A percentile compares a stretch with the other conserved stretches of the same genome.
Conservation (phyloP, 2,888 invertebrate genomes). For the Cheilosia vulpina region DNA sequence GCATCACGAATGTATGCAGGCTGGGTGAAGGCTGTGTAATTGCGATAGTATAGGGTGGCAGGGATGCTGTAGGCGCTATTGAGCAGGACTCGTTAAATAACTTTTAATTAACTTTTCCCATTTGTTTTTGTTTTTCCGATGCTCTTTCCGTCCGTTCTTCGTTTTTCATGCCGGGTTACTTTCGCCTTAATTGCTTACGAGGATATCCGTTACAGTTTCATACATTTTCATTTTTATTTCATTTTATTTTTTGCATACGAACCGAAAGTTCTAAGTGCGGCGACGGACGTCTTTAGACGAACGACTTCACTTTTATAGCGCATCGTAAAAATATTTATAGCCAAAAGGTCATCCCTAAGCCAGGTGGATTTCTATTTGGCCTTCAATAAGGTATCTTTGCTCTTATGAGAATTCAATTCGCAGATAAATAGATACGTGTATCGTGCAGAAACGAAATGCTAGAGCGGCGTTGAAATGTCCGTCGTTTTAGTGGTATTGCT, state of each 20-base stretch:
- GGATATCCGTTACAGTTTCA: conserved; percentile 3
- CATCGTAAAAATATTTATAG: conserved; percentile 66
- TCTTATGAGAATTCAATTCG: conserved; percentile 56
- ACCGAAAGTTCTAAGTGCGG: conserved; percentile 21
- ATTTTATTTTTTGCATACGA: conserved; percentile 18
- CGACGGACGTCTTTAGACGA: conserved; percentile 46
- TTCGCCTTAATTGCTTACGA: conserved; percentile 28
- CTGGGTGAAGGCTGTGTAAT: neutral
- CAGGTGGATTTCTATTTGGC: conserved; percentile 18
- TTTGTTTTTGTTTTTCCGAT: conserved; percentile 52
- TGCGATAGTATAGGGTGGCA: neutral
- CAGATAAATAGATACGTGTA: conserved; percentile 35
- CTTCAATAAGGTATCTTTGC: conserved; percentile 7
- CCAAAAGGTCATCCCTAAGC: conserved; percentile 36
- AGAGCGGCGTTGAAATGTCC: conserved; percentile 9
- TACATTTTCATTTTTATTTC: conserved; percentile 1
- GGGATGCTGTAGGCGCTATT: conserved; percentile 47
- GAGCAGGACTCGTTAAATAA: conserved; percentile 65
- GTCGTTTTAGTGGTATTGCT: conserved; percentile 5
- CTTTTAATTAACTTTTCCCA: conserved; percentile 73
- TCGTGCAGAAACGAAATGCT: conserved; percentile 1
- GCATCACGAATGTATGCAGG: neutral
- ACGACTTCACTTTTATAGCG: conserved; percentile 59
- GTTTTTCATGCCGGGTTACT: neutral
- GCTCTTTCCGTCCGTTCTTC: conserved; percentile 10